Evolutionary conservation across 2,888 invertebrate species (phyloP).

Genomic region (Epinotia ramella): DNA sequence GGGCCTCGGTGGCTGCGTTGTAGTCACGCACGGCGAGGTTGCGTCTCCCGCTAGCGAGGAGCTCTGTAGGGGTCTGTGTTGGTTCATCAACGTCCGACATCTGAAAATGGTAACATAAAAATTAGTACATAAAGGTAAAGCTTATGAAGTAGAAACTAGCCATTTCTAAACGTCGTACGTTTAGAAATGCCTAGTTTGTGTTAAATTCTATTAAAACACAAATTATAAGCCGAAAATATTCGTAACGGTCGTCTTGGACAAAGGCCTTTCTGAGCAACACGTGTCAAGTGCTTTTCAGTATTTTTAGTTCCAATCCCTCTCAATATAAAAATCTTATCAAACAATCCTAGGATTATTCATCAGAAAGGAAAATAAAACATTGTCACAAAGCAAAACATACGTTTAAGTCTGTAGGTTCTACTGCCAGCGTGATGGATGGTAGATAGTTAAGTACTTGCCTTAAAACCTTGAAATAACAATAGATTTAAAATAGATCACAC

Average conservation of each 20-base stretch:
- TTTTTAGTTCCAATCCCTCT: neutral
- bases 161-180: too few species aligned
- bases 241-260: slow-evolving; percentile 42
- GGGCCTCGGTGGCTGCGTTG: slow-evolving; percentile 88
- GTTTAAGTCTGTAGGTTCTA: slow-evolving; percentile 2
- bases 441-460: slow-evolving; percentile 32
- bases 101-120: slow-evolving; percentile 55
- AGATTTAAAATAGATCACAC: neutral
- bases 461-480: slow-evolving; percentile 3
- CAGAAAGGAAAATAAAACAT: neutral
- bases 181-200: neutral
- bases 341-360: neutral
- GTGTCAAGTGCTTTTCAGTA: slow-evolving; percentile 24
- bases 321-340: neutral
- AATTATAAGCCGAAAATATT: slow-evolving; percentile 17
- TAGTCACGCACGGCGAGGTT: slow-evolving; percentile 92
- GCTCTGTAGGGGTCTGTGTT: slow-evolving; percentile 82
- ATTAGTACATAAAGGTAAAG: neutral
- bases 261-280: slow-evolving; percentile 29
- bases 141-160: too few species aligned
- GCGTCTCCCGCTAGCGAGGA: slow-evolving; percentile 90
- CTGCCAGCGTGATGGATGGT: slow-evolving; percentile 21
- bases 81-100: slow-evolving; percentile 86
- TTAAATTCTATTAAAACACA: neutral
- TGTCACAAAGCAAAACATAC: slow-evolving; percentile 9